A percentile compares a stretch with the other conserved stretches of the same genome.
These are phyloP conservation scores for Uromys caudimaculatus DNA, from an alignment of 2,797 vertebrate genomes.

Conservation along the genomic window DNA sequence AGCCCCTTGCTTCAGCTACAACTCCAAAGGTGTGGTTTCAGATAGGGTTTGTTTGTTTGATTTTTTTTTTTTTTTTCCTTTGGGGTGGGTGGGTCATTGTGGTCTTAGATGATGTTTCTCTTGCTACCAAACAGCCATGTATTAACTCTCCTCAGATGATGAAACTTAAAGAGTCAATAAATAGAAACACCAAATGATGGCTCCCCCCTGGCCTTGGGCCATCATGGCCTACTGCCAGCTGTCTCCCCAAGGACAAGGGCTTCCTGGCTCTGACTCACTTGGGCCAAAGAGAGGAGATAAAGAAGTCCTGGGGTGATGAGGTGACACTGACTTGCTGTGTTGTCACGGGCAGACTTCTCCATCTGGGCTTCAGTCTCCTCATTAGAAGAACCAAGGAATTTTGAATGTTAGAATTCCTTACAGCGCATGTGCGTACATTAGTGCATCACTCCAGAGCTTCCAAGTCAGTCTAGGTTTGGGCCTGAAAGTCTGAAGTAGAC, in stretches of 20 bases:
- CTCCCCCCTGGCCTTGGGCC: neutral
- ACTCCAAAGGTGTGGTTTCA: conserved; percentile 79
- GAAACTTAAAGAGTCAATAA: conserved; percentile 83
- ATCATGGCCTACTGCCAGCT: neutral
- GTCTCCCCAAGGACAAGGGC: neutral
- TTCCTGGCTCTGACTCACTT: neutral
- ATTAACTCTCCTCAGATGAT: conserved; percentile 80
- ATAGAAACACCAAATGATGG: conserved; percentile 71
- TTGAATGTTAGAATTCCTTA: neutral
- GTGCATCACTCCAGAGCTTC: neutral
- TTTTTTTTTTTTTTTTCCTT: conserved; percentile 74
- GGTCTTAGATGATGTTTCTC: conserved; percentile 78
- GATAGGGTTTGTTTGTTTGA: conserved; percentile 64
- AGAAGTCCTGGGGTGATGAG: neutral
- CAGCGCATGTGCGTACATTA: neutral
- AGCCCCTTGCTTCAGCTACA: conserved; percentile 67
- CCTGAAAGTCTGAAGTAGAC: neutral
- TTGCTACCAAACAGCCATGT: conserved; percentile 79
- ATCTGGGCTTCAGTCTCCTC: conserved; percentile 24
- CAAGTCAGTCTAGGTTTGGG: neutral
- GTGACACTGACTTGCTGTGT: neutral
- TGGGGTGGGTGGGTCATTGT: conserved; percentile 67
- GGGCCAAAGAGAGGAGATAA: neutral
- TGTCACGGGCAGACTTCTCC: neutral
- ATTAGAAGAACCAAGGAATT: neutral